phyloP scores from a whole-genome alignment of 2,113 vertebrate species.

The Vombatus ursinus region DNA sequence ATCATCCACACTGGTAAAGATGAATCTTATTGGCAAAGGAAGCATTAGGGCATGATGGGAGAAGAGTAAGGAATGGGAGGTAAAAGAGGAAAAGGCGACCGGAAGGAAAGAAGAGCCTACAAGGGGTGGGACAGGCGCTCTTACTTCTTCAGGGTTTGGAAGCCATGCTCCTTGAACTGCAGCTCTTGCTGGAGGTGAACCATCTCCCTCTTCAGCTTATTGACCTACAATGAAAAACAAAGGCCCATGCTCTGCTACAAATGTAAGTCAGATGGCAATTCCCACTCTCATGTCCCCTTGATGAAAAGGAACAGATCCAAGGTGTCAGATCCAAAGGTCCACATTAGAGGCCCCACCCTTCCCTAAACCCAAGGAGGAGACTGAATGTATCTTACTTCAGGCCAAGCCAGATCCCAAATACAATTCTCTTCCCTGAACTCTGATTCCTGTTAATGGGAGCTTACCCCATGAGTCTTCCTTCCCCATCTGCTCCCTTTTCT shows the following conservation, averaged over 20 bases:
- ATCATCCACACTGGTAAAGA: background rate
- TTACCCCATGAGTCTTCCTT: background rate
- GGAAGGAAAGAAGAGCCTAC: background rate
- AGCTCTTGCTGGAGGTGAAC: slow-evolving; percentile 96
- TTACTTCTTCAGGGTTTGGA: slow-evolving; percentile 96
- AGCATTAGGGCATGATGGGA: background rate
- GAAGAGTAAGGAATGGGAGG: slow-evolving; percentile 15
- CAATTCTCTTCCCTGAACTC: background rate
- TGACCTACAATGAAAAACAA: slow-evolving; percentile 86
- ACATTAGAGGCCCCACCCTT: background rate
- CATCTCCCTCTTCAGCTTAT: slow-evolving; percentile 96
- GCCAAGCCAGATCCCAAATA: background rate
- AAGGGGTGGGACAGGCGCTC: slow-evolving; percentile 62
- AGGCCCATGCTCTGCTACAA: slow-evolving; percentile 29
- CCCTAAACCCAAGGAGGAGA: background rate
- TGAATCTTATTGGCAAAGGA: background rate
- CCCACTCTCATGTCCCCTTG: background rate
- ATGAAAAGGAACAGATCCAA: background rate
- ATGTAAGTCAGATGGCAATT: background rate
- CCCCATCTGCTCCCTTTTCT: background rate
- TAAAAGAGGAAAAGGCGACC: background rate
- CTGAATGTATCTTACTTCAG: background rate
- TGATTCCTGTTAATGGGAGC: background rate
- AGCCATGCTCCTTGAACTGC: slow-evolving; percentile 96
- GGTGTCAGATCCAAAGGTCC: background rate